These are phyloP conservation scores for Lasioglossum albipes DNA, from an alignment of 1,140 invertebrate species.

Conservation along the genomic window DNA sequence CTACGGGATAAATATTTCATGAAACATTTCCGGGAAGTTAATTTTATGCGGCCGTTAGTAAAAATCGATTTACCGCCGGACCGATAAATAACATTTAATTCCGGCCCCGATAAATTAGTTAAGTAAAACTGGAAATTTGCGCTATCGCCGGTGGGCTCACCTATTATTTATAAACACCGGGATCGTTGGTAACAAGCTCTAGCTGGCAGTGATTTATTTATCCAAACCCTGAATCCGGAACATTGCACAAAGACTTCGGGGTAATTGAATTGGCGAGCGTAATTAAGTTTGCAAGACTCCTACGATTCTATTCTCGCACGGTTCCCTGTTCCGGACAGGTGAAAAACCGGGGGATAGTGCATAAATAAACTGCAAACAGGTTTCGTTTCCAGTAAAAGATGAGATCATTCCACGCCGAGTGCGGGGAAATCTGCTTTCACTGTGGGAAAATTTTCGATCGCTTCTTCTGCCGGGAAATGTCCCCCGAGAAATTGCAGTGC, in stretches of 20 bases:
- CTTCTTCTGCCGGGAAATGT: neutral
- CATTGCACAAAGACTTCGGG: slow-evolving; percentile 7
- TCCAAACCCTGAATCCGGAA: slow-evolving; percentile 6
- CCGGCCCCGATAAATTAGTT: too few relatives aligned
- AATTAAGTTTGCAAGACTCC: slow-evolving; percentile 40
- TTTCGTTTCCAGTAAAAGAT: slow-evolving; percentile 3
- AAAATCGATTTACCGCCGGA: too few relatives aligned
- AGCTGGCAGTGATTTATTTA: slow-evolving; percentile 13
- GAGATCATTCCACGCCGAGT: neutral
- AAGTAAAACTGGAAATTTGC: too few relatives aligned
- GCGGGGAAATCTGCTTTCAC: neutral
- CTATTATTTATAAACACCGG: neutral
- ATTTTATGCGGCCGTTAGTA: too few relatives aligned
- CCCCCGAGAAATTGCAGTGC: neutral
- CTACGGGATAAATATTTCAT: too few relatives aligned
- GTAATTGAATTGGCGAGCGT: slow-evolving; percentile 30
- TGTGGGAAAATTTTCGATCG: neutral
- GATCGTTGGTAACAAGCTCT: neutral
- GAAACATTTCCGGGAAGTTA: too few relatives aligned
- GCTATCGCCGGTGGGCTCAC: too few relatives aligned
- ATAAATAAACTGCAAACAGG: slow-evolving; percentile 17
- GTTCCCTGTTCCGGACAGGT: neutral
- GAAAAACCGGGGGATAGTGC: slow-evolving; percentile 9
- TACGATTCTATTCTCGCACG: slow-evolving; percentile 21
- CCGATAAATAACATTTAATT: too few relatives aligned